Base-by-base conservation (phyloP, 2,797 vertebrate species). In the Thaleichthys pacificus region DNA sequence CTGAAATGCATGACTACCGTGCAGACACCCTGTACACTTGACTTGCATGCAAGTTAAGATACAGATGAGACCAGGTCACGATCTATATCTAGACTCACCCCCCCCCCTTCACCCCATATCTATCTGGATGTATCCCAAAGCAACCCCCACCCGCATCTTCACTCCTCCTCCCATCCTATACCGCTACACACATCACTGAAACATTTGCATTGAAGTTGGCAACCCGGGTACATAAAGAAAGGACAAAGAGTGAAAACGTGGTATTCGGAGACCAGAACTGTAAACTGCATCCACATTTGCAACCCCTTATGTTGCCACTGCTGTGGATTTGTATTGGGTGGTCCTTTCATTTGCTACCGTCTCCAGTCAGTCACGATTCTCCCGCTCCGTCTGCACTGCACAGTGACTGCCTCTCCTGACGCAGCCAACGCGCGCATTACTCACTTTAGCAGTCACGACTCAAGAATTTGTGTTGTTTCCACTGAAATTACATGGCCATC, bases 371-470 rank as follows among this genome's bases (percentile, higher is more conserved):
- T 98, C 97, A 98, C 97, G 97, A 98, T 95, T 96, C 93, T 90
- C 94, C 94, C 93, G 93, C 94, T 94, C 95, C 94, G 95, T 95
- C 96, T 95, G 95, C 94, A 94, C 92, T 92, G 95, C 96, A 95
- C 95, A 96, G 95, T 95, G 95, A 95, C 96, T 96, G 94, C 93
- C 94, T 95, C 90, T 95, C 95, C 93, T 98, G 96, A 97, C 96
- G 96, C 96, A 97, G 94, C 95, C 95, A 94, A 92, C 93, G 93
- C 94, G 93, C 94, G 92, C 95, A 95, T 97, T 97, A 98, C 96
- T 97, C 96, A 97, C 95, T 96, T 95, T 94, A 95, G 94, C 95
- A 97, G 97, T 98, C 97, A 98, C 96, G 97, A 98, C 96, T 96
- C 96, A 93, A 93, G 94, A 95, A 94, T 95, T 95, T 93, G 94